phyloP scores from a whole-genome alignment of 2,113 vertebrate genomes.

The zebrafish (Danio rerio) region DNA sequence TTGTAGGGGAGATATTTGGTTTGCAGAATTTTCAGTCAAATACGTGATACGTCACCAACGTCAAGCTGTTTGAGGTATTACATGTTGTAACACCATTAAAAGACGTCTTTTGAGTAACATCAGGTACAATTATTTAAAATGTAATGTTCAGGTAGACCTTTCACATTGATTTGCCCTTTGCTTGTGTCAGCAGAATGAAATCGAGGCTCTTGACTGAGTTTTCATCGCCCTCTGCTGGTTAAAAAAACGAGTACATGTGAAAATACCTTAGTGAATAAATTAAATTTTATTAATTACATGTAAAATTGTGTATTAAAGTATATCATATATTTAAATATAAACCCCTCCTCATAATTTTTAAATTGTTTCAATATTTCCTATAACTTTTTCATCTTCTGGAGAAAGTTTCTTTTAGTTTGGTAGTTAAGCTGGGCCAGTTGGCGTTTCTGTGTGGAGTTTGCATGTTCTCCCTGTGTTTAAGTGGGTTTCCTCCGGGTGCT shows the following conservation, averaged over 20 bases:
- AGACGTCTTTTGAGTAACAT: neutral
- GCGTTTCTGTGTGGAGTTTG: too few relatives aligned
- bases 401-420: too few relatives aligned
- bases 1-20: neutral
- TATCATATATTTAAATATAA: too few relatives aligned
- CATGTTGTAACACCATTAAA: neutral
- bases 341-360: too few relatives aligned
- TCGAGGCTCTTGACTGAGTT: neutral
- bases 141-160: neutral
- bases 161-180: neutral
- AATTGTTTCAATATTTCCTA: too few relatives aligned
- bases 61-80: neutral
- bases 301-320: too few relatives aligned
- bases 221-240: slow-evolving; percentile 38
- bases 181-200: neutral
- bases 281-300: too few relatives aligned
- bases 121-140: neutral
- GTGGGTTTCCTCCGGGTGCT: too few relatives aligned
- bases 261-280: too few relatives aligned
- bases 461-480: too few relatives aligned
- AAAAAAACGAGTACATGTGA: neutral
- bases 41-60: neutral
- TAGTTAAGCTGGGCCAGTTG: too few relatives aligned
- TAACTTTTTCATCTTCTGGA: too few relatives aligned
- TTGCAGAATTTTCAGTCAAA: neutral